Evolutionary conservation across 2,888 invertebrate genomes (phyloP).

Genomic region (Helleia helle): DNA sequence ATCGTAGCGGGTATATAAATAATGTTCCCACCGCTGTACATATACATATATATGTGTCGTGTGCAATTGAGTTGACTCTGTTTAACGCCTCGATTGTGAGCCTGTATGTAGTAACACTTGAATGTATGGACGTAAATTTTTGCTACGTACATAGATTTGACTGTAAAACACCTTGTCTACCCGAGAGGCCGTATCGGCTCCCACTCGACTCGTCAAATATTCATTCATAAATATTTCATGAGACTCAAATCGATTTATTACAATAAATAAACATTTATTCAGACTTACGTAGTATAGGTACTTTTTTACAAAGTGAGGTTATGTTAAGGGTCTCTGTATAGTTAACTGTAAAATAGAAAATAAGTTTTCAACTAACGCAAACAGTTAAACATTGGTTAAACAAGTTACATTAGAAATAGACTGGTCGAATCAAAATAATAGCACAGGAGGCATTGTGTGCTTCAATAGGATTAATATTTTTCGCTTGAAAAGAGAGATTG

Average conservation of each 20-base stretch:
- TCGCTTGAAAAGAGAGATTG: too few relatives aligned
- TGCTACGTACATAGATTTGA: neutral
- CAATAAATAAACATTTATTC: neutral
- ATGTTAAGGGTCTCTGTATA: neutral
- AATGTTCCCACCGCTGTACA: slow-evolving; percentile 62
- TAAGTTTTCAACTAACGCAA: too few relatives aligned
- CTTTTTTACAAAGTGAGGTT: neutral
- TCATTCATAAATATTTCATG: neutral
- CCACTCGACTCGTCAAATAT: neutral
- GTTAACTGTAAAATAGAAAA: too few relatives aligned
- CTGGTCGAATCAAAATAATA: too few relatives aligned
- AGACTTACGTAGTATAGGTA: too few relatives aligned
- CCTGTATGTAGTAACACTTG: neutral
- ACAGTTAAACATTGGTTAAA: too few relatives aligned
- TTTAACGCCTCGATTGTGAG: slow-evolving; percentile 31
- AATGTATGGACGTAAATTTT: slow-evolving; percentile 5
- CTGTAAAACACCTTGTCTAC: neutral
- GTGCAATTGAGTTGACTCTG: slow-evolving; percentile 28
- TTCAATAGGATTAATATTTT: too few relatives aligned
- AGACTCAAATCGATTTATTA: neutral
- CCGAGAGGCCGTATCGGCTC: too few relatives aligned
- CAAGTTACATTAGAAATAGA: neutral
- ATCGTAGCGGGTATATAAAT: slow-evolving; percentile 52
- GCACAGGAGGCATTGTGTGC: too few relatives aligned
- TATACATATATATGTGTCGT: slow-evolving; percentile 46